Conservation (phyloP, 1,140 invertebrate species). For the Pollicipes pollicipes region DNA sequence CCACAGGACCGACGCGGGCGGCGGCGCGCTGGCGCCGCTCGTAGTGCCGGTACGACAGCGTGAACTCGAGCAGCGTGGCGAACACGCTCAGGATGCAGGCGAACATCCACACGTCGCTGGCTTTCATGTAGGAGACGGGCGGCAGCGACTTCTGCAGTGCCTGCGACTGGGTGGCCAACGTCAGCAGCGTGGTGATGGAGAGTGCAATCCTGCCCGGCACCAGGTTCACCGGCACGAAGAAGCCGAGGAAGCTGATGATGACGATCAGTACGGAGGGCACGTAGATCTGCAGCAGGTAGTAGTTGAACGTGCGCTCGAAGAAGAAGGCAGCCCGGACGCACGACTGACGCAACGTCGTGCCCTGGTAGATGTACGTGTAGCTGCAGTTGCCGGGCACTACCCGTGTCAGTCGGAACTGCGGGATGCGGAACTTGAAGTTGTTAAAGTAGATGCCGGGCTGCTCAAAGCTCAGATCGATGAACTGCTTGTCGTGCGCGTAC, state of each 20-base stretch:
- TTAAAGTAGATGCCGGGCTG: background rate
- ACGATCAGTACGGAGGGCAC: slow-evolving; percentile 15
- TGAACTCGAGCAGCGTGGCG: background rate
- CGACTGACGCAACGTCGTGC: background rate
- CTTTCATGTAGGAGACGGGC: slow-evolving; percentile 9
- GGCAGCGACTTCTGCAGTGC: background rate
- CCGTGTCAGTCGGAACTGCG: background rate
- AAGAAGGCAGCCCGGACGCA: slow-evolving; percentile 4
- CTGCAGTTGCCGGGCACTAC: background rate
- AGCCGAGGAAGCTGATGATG: slow-evolving; percentile 15
- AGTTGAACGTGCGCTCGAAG: slow-evolving; percentile 4
- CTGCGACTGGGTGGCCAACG: slow-evolving; percentile 12
- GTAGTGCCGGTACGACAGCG: background rate
- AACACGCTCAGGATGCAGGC: background rate
- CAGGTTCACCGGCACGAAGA: slow-evolving; percentile 15
- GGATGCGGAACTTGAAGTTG: background rate
- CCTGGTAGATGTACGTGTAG: background rate
- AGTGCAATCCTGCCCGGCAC: slow-evolving; percentile 16
- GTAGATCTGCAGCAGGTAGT: slow-evolving; percentile 15
- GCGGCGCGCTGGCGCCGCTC: too few relatives aligned
- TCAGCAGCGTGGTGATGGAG: slow-evolving; percentile 18
- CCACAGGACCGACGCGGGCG: too few relatives aligned
- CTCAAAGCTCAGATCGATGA: background rate
- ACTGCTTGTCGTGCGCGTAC: background rate
- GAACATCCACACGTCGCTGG: background rate